A percentile compares a stretch with the other conserved stretches of the same genome.
Evolutionary conservation across 2,797 vertebrate genomes (phyloP).

Genomic region (Ctenopoma multispine): DNA sequence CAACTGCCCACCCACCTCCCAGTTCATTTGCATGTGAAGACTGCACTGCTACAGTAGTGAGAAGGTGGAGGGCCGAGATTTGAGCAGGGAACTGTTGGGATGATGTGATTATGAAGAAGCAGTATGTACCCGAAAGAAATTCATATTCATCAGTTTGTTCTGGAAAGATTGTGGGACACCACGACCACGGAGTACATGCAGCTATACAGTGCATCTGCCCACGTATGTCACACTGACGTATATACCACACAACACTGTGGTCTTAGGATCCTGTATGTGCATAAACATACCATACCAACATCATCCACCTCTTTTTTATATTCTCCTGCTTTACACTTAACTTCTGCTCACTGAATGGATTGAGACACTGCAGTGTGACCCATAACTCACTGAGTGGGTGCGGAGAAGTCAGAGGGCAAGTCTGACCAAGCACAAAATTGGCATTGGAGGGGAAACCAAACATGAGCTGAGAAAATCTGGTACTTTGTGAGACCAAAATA

Average conservation of each 20-base stretch:
- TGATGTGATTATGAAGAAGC: conserved; percentile 12
- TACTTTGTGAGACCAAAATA: neutral
- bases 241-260: neutral
- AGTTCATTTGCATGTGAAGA: conserved; percentile 65
- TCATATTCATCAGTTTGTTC: conserved; percentile 58
- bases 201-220: neutral
- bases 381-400: conserved; percentile 28
- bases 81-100: conserved; percentile 11
- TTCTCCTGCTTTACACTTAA: conserved; percentile 4
- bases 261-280: neutral
- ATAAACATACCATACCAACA: neutral
- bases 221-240: conserved; percentile 8
- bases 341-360: conserved; percentile 6
- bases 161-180: conserved; percentile 30
- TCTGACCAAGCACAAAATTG: conserved; percentile 37
- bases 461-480: neutral
- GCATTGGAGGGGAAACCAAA: conserved; percentile 19
- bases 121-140: conserved; percentile 35
- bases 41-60: conserved; percentile 36
- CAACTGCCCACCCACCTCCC: conserved; percentile 52
- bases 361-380: conserved; percentile 29
- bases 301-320: neutral
- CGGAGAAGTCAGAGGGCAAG: conserved; percentile 44
- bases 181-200: conserved; percentile 15
- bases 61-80: conserved; percentile 31